Conservation (phyloP, 2,113 vertebrate species). For the Lota lota region DNA sequence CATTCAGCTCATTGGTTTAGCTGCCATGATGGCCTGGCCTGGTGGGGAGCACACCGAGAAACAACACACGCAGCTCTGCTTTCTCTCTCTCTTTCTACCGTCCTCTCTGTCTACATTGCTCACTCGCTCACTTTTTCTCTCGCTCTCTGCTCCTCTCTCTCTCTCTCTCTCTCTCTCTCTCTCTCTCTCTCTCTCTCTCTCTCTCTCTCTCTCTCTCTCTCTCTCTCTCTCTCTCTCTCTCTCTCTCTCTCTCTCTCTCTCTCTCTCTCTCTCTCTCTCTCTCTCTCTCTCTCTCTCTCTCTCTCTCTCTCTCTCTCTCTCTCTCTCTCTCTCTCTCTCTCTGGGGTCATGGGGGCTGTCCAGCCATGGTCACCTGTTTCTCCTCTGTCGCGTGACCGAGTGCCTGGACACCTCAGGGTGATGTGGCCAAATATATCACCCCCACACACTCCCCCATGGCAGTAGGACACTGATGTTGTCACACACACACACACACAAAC, state of each 20-base stretch:
- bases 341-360: too few species aligned
- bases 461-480: too few species aligned
- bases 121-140: neutral
- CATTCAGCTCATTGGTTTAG: conserved; percentile 43
- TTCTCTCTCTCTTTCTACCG: too few species aligned
- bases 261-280: conserved; percentile 9
- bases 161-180: conserved; percentile 5
- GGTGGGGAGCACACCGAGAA: conserved; percentile 15
- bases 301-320: neutral
- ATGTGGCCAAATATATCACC: conserved; percentile 23
- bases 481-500: neutral
- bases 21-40: conserved; percentile 11
- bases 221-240: too few species aligned
- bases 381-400: too few species aligned
- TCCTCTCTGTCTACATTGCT: too few species aligned
- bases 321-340: conserved; percentile 13
- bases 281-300: conserved; percentile 9
- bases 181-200: neutral
- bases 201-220: too few species aligned
- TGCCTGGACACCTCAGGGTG: conserved; percentile 24
- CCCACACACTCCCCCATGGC: too few species aligned
- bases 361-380: too few species aligned
- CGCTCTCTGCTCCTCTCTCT: neutral
- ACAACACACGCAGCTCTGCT: neutral
- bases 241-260: conserved; percentile 5